Evolutionary conservation across 2,888 invertebrate genomes (phyloP), one percentile per base, ranked within the genome.

Genomic region (Zaprionus bogoriensis): DNA sequence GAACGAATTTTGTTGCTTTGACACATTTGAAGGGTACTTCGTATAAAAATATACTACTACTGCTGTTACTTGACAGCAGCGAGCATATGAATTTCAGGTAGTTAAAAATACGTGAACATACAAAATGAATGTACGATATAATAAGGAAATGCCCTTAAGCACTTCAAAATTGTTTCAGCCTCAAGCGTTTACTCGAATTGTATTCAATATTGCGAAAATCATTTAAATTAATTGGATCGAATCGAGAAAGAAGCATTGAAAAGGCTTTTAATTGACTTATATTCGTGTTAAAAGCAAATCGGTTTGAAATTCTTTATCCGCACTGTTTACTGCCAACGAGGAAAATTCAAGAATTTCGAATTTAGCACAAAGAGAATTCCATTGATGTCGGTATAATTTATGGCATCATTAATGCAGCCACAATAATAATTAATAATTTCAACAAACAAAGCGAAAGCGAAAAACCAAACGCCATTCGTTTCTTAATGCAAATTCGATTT

Each of bases 1-100:
- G 59, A 69, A 54, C 52, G 38, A 38, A 55, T 42, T 54, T 39
- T 45, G 41, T 54, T 57, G 58, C 54, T 66, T 59, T 57, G 72
- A 63, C 77, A 74, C 77, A 61, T 72, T 52, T 66, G 47, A 74
- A 76, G 72, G 39, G 69, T 44, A 47, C 67, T 61, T 42, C 38
- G 53, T 14, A 39, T 66, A 28, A 38, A 50, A 51, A 32, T n/a
- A 28, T 22, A 12, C 36, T 44, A 45, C 17, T 14, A 38, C 10
- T 12, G 25, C 17, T 14, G 2, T 17, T 7, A 7, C 32, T 14
- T 7, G 32, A 17, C 14, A 36, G 32, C 17, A 36, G 23, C 5
- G 67, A 50, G 61, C 17, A 46, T n/a, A n/a, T n/a, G 20, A 50
- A 20, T 48, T 42, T 23, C 36, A 28, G 20, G 17, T 10, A 7